These are phyloP conservation scores for Saxidomus purpurata DNA, from an alignment of 1,140 invertebrate species.

Conservation along the genomic window DNA sequence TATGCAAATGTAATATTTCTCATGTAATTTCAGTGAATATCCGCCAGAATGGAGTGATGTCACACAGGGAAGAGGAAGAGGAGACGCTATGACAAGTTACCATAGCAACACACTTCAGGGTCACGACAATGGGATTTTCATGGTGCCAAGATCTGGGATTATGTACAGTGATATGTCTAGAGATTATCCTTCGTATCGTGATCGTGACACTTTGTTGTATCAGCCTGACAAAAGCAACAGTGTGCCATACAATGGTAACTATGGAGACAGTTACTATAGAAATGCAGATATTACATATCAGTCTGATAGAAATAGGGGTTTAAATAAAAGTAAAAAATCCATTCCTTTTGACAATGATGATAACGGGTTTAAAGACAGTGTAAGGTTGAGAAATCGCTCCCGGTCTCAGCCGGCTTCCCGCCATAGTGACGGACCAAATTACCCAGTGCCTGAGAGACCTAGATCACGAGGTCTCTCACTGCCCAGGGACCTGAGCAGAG, in stretches of 20 bases:
- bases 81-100: slow-evolving; percentile 73
- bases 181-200: slow-evolving; percentile 37
- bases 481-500: slow-evolving; percentile 11
- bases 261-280: slow-evolving; percentile 3
- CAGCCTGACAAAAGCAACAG: neutral
- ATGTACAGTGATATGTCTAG: slow-evolving; percentile 42
- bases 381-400: slow-evolving; percentile 49
- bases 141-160: slow-evolving; percentile 73
- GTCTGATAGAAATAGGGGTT: slow-evolving; percentile 27
- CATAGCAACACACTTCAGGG: slow-evolving; percentile 29
- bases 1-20: neutral
- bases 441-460: slow-evolving; percentile 59
- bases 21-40: slow-evolving; percentile 76
- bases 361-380: slow-evolving; percentile 51
- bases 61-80: slow-evolving; percentile 78
- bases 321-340: slow-evolving; percentile 1
- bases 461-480: slow-evolving; percentile 42
- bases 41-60: slow-evolving; percentile 81
- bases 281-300: slow-evolving; percentile 41
- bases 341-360: slow-evolving; percentile 47
- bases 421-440: slow-evolving; percentile 55
- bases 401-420: slow-evolving; percentile 51
- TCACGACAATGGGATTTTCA: slow-evolving; percentile 70
- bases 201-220: slow-evolving; percentile 41
- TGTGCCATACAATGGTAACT: slow-evolving; percentile 36